phyloP scores from a whole-genome alignment of 2,797 vertebrate species.

The Dendrocincla tyrannina region DNA sequence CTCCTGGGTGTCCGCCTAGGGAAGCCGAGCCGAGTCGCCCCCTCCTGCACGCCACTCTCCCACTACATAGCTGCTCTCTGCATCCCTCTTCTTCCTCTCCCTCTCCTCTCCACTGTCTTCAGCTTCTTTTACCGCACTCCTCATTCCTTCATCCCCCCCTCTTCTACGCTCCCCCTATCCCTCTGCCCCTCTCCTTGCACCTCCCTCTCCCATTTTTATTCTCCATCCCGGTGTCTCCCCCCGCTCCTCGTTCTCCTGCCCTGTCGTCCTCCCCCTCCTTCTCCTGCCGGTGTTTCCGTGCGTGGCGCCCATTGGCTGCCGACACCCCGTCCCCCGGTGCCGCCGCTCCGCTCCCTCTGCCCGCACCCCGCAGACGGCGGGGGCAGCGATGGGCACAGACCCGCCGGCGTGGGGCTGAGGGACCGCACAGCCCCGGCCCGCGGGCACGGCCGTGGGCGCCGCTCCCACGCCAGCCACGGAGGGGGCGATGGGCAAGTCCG shows the following conservation, averaged over 20 bases:
- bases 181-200: neutral
- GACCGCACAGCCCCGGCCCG: neutral
- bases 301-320: conserved; percentile 48
- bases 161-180: neutral
- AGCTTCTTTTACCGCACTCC: neutral
- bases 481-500: neutral
- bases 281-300: conserved; percentile 36
- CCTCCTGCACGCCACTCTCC: neutral
- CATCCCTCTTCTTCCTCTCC: neutral
- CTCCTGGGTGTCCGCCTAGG: neutral
- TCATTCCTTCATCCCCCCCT: neutral
- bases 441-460: neutral
- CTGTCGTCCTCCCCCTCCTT: conserved; percentile 24
- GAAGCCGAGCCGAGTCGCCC: neutral
- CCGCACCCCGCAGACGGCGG: neutral
- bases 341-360: neutral
- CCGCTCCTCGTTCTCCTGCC: conserved; percentile 12
- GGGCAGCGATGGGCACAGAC: neutral
- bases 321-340: neutral
- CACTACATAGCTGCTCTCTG: neutral
- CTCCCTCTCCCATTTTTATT: neutral
- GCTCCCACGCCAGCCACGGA: neutral
- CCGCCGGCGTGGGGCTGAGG: neutral
- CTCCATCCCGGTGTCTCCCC: neutral
- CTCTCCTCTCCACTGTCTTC: neutral